Evolutionary conservation across 2,113 vertebrate genomes (phyloP).

Genomic region (Recurvirostra avosetta): DNA sequence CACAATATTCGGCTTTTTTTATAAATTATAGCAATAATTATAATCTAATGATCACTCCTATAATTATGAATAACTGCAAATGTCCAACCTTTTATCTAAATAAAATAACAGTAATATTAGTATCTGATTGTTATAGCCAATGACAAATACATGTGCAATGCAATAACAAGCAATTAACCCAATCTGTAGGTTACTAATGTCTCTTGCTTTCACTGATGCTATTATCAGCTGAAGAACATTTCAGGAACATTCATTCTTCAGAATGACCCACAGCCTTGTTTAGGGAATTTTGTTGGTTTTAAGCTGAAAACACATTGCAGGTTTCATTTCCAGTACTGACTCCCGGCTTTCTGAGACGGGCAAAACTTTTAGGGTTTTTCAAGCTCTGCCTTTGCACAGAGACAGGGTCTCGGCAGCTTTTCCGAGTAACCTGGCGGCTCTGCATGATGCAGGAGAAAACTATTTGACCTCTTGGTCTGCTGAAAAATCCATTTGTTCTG

Average conservation of each 20-base stretch:
- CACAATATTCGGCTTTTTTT: background rate
- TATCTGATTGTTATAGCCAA: background rate
- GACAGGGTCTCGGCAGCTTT: rapidly evolving
- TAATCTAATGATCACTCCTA: background rate
- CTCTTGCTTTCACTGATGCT: background rate
- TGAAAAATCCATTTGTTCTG: background rate
- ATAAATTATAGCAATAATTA: background rate
- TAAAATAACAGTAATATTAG: background rate
- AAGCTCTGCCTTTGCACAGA: background rate
- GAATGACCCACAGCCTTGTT: background rate
- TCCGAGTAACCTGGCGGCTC: background rate
- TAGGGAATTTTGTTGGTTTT: background rate
- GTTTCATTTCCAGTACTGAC: background rate
- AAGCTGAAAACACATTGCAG: background rate
- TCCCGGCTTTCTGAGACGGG: background rate
- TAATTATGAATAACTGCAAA: background rate
- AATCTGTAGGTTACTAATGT: background rate
- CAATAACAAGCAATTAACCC: background rate
- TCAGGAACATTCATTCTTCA: background rate
- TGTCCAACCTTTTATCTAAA: background rate
- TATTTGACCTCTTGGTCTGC: background rate
- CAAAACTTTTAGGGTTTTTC: background rate
- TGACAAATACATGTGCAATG: background rate
- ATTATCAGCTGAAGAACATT: background rate
- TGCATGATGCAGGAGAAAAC: background rate